Evolutionary conservation across 1,140 invertebrate genomes (phyloP).

Genomic region (Aphaenogaster ashmeadi): DNA sequence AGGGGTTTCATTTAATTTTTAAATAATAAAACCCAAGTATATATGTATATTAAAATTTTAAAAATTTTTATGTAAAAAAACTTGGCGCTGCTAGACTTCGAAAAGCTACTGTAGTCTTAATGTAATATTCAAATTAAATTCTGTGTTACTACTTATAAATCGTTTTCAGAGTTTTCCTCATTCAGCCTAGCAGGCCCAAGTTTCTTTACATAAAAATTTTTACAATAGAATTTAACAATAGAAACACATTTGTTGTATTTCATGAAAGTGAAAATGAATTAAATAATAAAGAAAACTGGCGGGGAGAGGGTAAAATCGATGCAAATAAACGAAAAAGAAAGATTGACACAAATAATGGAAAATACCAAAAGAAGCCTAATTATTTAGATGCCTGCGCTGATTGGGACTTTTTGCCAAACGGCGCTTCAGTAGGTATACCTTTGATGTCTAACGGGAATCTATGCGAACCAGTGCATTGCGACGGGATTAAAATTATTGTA

Average conservation of each 20-base stretch:
- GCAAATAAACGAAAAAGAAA: neutral
- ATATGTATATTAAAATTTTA: too few species aligned
- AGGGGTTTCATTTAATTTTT: too few species aligned
- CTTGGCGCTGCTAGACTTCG: too few species aligned
- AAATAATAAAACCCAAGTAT: too few species aligned
- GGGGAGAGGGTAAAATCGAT: neutral
- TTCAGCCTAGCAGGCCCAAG: too few species aligned
- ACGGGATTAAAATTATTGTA: neutral
- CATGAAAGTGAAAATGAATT: neutral
- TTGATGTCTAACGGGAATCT: neutral
- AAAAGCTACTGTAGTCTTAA: too few species aligned
- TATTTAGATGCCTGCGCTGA: slow-evolving; percentile 13
- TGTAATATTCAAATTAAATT: too few species aligned
- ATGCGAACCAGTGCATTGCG: slow-evolving; percentile 17
- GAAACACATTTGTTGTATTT: neutral
- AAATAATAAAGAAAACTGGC: slow-evolving; percentile 17
- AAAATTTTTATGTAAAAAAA: too few species aligned
- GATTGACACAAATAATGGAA: neutral
- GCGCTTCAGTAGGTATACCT: neutral
- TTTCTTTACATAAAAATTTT: too few species aligned
- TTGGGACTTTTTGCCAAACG: slow-evolving; percentile 6
- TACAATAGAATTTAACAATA: too few species aligned
- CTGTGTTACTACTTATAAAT: too few species aligned
- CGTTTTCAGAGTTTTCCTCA: too few species aligned
- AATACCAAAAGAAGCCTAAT: slow-evolving; percentile 5